phyloP scores from a whole-genome alignment of 2,113 vertebrate genomes.

The Sorex fumeus region DNA sequence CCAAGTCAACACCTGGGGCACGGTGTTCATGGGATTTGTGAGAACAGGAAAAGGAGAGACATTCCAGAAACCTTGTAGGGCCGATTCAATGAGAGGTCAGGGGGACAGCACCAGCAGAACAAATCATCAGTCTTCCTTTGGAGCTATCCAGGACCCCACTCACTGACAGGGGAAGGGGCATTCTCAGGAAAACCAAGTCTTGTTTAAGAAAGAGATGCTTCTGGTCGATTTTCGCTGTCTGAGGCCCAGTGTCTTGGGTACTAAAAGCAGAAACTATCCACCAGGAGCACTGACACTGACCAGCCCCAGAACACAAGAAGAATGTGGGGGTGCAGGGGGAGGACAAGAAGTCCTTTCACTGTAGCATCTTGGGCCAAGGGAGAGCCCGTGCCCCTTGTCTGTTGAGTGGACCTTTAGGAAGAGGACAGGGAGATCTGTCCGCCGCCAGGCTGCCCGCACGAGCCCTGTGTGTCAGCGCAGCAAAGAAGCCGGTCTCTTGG shows the following conservation, averaged over 20 bases:
- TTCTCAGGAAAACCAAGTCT: background rate
- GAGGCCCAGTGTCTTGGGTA: slow-evolving; percentile 7
- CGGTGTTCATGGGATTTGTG: background rate
- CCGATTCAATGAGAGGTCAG: background rate
- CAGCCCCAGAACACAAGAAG: background rate
- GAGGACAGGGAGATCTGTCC: background rate
- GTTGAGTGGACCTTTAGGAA: background rate
- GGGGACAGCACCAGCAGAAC: background rate
- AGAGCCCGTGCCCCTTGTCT: background rate
- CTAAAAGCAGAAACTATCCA: background rate
- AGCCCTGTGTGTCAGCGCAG: background rate
- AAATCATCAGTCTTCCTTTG: background rate
- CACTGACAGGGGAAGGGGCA: background rate
- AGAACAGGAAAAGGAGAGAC: background rate
- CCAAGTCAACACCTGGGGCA: background rate
- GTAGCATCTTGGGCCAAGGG: background rate
- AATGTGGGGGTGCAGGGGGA: background rate
- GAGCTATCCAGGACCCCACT: background rate
- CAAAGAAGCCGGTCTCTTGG: background rate
- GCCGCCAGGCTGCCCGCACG: background rate
- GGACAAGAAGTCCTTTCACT: background rate
- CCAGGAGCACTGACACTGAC: background rate
- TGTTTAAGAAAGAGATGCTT: background rate
- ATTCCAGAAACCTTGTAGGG: background rate
- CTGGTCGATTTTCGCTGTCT: background rate